Evolutionary conservation across 2,888 invertebrate genomes (phyloP).

Genomic region (Drosophila siamana): DNA sequence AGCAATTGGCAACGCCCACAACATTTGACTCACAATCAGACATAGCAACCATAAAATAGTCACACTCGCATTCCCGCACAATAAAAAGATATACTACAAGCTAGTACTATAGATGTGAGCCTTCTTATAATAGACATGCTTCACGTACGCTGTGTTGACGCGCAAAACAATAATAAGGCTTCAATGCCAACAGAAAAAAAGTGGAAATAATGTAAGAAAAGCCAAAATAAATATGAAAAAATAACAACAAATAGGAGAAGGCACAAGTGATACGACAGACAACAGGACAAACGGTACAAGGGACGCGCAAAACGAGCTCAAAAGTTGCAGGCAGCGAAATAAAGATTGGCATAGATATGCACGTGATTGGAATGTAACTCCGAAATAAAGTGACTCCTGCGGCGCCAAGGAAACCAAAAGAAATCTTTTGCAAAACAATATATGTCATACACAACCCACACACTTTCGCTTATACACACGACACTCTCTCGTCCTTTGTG

Average conservation of each 20-base stretch:
- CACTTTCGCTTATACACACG: background rate
- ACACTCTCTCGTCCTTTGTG: background rate
- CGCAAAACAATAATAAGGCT: conserved; percentile 61
- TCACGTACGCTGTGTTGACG: conserved; percentile 50
- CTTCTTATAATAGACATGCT: conserved; percentile 61
- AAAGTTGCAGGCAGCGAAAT: conserved; percentile 68
- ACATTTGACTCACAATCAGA: conserved; percentile 35
- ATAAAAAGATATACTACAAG: conserved; percentile 29
- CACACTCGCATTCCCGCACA: conserved; percentile 19
- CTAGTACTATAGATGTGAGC: conserved; percentile 19
- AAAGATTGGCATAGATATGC: conserved; percentile 73
- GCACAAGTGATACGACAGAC: background rate
- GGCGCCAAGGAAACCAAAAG: conserved; percentile 56
- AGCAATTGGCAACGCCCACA: conserved; percentile 52
- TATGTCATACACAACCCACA: conserved; percentile 60
- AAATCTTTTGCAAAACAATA: conserved; percentile 74
- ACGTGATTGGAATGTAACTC: conserved; percentile 82
- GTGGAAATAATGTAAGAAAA: conserved; percentile 1
- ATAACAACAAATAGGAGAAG: conserved; percentile 7
- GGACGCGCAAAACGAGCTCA: conserved; percentile 41
- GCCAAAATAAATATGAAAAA: conserved; percentile 28
- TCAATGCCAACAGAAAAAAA: conserved; percentile 26
- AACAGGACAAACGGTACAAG: background rate
- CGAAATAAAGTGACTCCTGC: conserved; percentile 74
- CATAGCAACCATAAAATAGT: conserved; percentile 31